Percentiles rank a stretch among this genome's conserved stretches.
Evolutionary conservation across 2,797 vertebrate species (phyloP).

Genomic region (Neosalanx taihuensis): DNA sequence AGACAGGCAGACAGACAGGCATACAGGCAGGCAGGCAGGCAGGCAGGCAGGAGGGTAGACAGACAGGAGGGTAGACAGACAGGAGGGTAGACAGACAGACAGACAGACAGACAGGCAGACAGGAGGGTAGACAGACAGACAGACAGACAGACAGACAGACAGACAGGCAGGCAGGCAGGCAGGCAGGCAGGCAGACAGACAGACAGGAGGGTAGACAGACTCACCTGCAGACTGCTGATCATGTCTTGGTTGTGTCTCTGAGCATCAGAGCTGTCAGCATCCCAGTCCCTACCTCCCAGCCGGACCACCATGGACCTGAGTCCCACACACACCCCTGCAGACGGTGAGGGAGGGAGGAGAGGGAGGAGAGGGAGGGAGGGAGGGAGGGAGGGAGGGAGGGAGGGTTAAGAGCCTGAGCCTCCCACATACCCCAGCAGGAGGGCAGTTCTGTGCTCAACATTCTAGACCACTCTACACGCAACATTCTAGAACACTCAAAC

Average conservation of each 20-base stretch:
- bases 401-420: neutral
- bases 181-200: neutral
- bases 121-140: conserved; percentile 4
- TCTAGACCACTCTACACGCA: too few species aligned
- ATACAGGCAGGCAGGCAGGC: neutral
- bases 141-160: neutral
- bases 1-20: neutral
- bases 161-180: neutral
- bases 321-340: neutral
- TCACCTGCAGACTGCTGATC: neutral
- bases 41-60: conserved; percentile 2
- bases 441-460: too few species aligned
- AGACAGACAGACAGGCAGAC: neutral
- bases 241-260: neutral
- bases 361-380: neutral
- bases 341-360: neutral
- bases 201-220: conserved; percentile 11
- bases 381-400: neutral
- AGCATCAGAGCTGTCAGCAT: neutral
- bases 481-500: too few species aligned
- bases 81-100: conserved; percentile 10
- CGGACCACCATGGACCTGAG: neutral
- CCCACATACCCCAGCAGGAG: neutral
- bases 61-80: neutral
- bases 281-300: neutral